A percentile compares a stretch with the other conserved stretches of the same genome.
Conservation (phyloP, 1,140 invertebrate genomes). For the Lasioglossum albipes region DNA sequence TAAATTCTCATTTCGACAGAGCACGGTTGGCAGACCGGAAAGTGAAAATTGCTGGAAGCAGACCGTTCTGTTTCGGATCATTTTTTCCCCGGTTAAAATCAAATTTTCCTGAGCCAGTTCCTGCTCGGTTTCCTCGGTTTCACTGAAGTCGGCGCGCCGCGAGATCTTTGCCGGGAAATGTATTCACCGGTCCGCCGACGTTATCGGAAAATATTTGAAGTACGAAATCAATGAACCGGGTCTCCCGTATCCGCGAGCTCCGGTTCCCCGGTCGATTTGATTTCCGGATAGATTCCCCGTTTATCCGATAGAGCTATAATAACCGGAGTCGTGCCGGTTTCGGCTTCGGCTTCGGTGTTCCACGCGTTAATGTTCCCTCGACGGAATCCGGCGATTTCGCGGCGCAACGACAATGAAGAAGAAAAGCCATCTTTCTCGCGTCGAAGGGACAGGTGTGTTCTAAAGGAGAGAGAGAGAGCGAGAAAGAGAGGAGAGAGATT, state of each 20-base stretch:
- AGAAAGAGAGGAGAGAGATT: conserved; percentile 16
- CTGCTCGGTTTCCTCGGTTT: too few species aligned
- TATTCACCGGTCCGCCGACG: neutral
- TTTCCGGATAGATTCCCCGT: neutral
- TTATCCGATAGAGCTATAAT: neutral
- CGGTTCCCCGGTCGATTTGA: neutral
- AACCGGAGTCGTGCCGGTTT: conserved; percentile 1
- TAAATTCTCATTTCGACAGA: too few species aligned
- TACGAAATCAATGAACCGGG: neutral
- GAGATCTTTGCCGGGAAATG: too few species aligned
- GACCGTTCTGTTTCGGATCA: too few species aligned
- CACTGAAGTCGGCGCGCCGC: too few species aligned
- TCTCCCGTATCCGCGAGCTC: neutral
- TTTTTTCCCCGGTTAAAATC: too few species aligned
- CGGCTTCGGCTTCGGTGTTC: too few species aligned
- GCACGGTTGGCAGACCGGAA: too few species aligned
- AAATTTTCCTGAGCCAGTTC: too few species aligned
- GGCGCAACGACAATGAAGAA: neutral
- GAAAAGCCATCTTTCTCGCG: conserved; percentile 11
- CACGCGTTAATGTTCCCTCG: neutral
- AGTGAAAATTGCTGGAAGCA: too few species aligned
- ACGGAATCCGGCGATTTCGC: neutral
- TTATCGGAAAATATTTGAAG: conserved; percentile 16
- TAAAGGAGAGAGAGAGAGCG: neutral
- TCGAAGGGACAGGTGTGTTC: neutral